Evolutionary conservation across 2,113 vertebrate genomes (phyloP).

Genomic region (Zosterops hypoxanthus): DNA sequence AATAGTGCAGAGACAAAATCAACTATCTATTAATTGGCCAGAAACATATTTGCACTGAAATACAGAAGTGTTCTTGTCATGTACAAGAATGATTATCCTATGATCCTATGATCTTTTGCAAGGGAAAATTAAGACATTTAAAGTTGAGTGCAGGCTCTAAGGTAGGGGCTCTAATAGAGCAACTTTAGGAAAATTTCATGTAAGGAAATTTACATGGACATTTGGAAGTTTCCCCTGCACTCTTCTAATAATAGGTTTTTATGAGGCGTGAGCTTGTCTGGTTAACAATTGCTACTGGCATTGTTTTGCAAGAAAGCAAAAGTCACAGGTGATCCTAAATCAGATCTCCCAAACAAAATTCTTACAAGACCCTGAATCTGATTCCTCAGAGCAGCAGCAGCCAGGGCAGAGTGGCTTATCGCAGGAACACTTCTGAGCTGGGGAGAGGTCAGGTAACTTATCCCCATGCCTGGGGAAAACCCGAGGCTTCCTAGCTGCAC

Average conservation of each 20-base stretch:
- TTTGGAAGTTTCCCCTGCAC: background rate
- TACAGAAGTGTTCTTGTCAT: background rate
- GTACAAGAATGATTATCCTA: background rate
- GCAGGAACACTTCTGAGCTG: background rate
- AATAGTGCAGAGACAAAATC: background rate
- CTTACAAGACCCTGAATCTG: background rate
- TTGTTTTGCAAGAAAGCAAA: background rate
- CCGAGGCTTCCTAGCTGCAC: background rate
- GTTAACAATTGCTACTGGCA: background rate
- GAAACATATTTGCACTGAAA: background rate
- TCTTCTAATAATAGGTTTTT: background rate
- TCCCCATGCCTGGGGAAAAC: background rate
- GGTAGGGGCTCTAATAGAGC: background rate
- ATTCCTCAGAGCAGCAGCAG: background rate
- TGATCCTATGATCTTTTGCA: background rate
- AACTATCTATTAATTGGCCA: background rate
- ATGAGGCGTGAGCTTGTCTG: background rate
- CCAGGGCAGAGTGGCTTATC: background rate
- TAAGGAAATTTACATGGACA: background rate
- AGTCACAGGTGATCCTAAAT: background rate
- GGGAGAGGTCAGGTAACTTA: background rate
- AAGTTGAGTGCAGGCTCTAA: background rate
- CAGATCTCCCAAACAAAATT: background rate
- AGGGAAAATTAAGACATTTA: background rate
- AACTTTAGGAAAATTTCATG: background rate